Base-by-base conservation (phyloP, 1,140 invertebrate genomes). In the Drosophila watanabei region DNA sequence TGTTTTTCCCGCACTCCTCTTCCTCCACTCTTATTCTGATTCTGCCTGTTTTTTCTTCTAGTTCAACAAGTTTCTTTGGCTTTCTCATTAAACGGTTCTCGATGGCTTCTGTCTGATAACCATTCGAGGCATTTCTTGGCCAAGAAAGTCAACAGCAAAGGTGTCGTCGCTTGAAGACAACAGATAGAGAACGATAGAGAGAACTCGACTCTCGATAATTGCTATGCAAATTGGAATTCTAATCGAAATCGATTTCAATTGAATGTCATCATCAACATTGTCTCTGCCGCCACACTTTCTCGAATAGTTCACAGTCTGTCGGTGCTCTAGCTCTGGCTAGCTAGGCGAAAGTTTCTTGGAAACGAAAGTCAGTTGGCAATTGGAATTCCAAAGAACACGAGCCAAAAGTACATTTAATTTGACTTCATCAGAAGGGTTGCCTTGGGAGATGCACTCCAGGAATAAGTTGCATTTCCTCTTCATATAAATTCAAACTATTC, bases 201-300 rank as follows among this genome's bases (percentile, higher is more conserved):
- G 41, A 49, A 28, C 24, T 18, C 45, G 24, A 16, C 48, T 49
- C 14, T 24, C 52, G n/a, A 39, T 60, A 68, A 78, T 69, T 70
- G 43, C 65, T 49, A 79, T 79, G 75, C 75, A 79, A 79, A 79
- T 79, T 70, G 65, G 39, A 69, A 79, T 79, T 79, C 75, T 79
- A 77, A 68, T 52, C 69, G 73, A 70, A 72, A 70, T 70, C 75
- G 43, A 78, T 70, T 70, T 45, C 75, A 79, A 79, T 79, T 79
- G 64, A 78, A 57, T 57, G 58, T 46, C 58, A 32, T 79, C 43
- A 33, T 30, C 62, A 30, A n/a, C 48, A 43, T 16, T 49, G 18
- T 33, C 20, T 37, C 54, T 8, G 28, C 59, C 28, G 61, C 35
- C 57, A 77, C 56, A 78, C 75, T 77, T 78, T 78, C 75, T 69